phyloP scores from a whole-genome alignment of 1,140 invertebrate species.

The Platyscapa corneri region DNA sequence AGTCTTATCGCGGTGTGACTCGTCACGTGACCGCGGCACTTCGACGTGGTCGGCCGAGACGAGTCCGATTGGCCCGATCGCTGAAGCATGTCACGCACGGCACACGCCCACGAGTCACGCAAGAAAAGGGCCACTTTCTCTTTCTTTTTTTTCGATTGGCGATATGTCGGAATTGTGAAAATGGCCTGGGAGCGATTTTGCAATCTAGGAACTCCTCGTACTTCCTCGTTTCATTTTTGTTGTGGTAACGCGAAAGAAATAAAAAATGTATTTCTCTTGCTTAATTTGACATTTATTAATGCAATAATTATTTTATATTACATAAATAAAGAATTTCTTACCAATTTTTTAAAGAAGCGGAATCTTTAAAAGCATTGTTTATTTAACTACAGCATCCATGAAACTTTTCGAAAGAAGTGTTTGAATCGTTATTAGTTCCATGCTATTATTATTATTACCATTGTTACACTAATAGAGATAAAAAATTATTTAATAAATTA shows the following conservation, averaged over 20 bases:
- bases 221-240: not conserved
- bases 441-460: too few relatives aligned
- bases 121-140: slow-evolving; percentile 29
- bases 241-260: not conserved
- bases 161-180: not conserved
- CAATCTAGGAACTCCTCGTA: not conserved
- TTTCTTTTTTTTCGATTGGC: not conserved
- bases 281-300: not conserved
- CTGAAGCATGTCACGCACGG: slow-evolving; percentile 26
- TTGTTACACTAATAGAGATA: too few relatives aligned
- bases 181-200: not conserved
- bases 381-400: not conserved
- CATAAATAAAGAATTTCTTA: not conserved
- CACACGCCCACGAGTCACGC: slow-evolving; percentile 45
- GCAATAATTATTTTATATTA: not conserved
- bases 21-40: slow-evolving; percentile 33
- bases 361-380: not conserved
- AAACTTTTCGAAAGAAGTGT: not conserved
- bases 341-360: not conserved
- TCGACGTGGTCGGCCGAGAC: not conserved
- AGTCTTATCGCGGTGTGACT: slow-evolving; percentile 11
- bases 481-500: too few relatives aligned
- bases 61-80: slow-evolving; percentile 37
- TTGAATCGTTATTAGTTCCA: too few relatives aligned
- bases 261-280: not conserved